Percentiles rank a stretch among this genome's conserved stretches.
Evolutionary conservation across 1,140 invertebrate species (phyloP).

Genomic region (Patella vulgata): DNA sequence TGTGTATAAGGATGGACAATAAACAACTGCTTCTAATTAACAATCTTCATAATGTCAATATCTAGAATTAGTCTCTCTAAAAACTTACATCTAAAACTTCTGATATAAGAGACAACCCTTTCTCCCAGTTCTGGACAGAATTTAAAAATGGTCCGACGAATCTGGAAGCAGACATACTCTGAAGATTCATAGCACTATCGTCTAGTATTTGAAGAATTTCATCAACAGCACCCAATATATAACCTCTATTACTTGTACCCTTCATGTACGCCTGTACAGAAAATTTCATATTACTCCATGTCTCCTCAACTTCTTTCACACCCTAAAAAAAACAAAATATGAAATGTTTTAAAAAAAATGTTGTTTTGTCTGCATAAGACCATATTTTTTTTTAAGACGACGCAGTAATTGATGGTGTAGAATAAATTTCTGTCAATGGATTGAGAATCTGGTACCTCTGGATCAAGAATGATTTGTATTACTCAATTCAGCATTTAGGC

Average conservation of each 20-base stretch:
- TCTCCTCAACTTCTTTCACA: slow-evolving; percentile 78
- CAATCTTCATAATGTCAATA: too few species aligned
- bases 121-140: slow-evolving; percentile 86
- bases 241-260: slow-evolving; percentile 74
- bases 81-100: slow-evolving; percentile 82
- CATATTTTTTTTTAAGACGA: too few species aligned
- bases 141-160: slow-evolving; percentile 87
- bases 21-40: too few species aligned
- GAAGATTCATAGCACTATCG: slow-evolving; percentile 88
- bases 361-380: too few species aligned
- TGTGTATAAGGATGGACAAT: too few species aligned
- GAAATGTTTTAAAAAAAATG: neutral
- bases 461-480: too few species aligned
- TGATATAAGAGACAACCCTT: slow-evolving; percentile 78
- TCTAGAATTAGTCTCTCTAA: too few species aligned
- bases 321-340: slow-evolving; percentile 65
- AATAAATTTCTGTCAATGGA: too few species aligned
- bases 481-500: too few species aligned
- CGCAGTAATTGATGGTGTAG: too few species aligned
- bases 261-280: slow-evolving; percentile 72
- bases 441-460: too few species aligned
- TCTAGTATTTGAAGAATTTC: slow-evolving; percentile 84
- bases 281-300: slow-evolving; percentile 80
- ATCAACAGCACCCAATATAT: slow-evolving; percentile 82
- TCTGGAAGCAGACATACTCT: slow-evolving; percentile 89